Evolutionary conservation across 2,888 invertebrate species (phyloP).

Genomic region (Eucera pruinosa): DNA sequence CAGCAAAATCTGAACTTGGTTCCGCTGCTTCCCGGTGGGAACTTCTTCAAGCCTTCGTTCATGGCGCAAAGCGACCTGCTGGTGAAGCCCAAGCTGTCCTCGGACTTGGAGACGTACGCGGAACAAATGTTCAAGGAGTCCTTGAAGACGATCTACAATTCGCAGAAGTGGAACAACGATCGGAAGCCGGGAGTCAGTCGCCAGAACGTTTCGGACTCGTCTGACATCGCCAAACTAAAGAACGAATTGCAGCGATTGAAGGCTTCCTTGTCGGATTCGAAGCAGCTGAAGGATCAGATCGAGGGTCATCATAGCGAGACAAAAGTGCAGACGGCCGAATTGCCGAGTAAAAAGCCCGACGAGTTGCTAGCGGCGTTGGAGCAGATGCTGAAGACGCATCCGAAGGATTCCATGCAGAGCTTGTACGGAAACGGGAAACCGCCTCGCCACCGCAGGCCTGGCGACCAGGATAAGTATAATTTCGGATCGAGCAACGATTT

Average conservation of each 20-base stretch:
- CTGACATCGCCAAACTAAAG: conserved; percentile 75
- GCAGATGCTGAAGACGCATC: conserved; percentile 76
- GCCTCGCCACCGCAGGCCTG: conserved; percentile 52
- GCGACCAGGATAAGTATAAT: conserved; percentile 10
- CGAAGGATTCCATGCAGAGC: conserved; percentile 63
- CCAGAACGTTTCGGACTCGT: conserved; percentile 71
- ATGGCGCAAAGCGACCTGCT: conserved; percentile 73
- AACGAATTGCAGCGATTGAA: conserved; percentile 77
- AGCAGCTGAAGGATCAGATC: conserved; percentile 69
- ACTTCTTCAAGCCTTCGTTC: conserved; percentile 78
- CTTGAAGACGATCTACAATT: conserved; percentile 81
- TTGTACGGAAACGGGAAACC: conserved; percentile 66
- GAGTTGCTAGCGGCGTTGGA: conserved; percentile 74
- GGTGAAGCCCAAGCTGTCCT: conserved; percentile 77
- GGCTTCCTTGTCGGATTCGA: conserved; percentile 67
- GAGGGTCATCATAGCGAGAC: conserved; percentile 80
- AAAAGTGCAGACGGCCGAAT: conserved; percentile 71
- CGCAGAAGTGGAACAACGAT: conserved; percentile 83
- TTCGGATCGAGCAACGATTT: conserved; percentile 26
- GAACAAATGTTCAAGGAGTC: conserved; percentile 83
- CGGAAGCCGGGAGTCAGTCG: conserved; percentile 63
- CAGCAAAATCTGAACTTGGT: conserved; percentile 79
- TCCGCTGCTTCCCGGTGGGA: conserved; percentile 79
- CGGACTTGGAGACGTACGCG: conserved; percentile 80
- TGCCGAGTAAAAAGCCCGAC: conserved; percentile 69